Evolutionary conservation across 2,113 vertebrate genomes (phyloP).

Genomic region (Catharus fuscescens): DNA sequence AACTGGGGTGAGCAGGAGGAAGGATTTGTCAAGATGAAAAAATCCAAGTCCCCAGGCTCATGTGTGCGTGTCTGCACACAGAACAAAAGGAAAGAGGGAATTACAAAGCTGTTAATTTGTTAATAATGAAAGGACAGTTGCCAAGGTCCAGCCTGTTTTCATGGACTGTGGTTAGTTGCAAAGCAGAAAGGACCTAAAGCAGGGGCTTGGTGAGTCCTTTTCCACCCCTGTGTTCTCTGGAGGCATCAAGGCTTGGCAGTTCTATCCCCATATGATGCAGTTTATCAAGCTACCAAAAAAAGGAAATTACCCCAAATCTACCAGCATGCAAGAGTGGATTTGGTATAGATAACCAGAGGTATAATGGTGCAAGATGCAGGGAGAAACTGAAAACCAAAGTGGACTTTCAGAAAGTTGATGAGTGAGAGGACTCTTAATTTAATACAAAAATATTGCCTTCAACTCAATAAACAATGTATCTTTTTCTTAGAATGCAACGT

Average conservation of each 20-base stretch:
- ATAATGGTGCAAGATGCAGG: neutral
- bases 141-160: neutral
- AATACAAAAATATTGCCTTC: neutral
- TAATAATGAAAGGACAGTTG: neutral
- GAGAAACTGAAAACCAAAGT: neutral
- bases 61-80: neutral
- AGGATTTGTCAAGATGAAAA: constrained; percentile 11
- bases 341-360: neutral
- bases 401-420: neutral
- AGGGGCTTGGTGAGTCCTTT: neutral
- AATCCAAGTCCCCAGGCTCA: neutral
- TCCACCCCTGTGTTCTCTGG: neutral
- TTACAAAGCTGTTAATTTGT: constrained; percentile 15
- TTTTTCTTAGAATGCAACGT: neutral
- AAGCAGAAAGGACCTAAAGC: neutral
- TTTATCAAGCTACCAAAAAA: neutral
- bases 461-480: neutral
- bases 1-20: neutral
- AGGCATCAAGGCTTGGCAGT: neutral
- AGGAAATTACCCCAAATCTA: neutral
- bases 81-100: constrained; percentile 3
- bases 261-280: neutral
- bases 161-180: neutral
- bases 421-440: neutral
- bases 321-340: neutral